Percentiles rank a stretch among this genome's conserved stretches.
Evolutionary conservation across 2,797 vertebrate genomes (phyloP).

Genomic region (Phrynocephalus vlangalii): DNA sequence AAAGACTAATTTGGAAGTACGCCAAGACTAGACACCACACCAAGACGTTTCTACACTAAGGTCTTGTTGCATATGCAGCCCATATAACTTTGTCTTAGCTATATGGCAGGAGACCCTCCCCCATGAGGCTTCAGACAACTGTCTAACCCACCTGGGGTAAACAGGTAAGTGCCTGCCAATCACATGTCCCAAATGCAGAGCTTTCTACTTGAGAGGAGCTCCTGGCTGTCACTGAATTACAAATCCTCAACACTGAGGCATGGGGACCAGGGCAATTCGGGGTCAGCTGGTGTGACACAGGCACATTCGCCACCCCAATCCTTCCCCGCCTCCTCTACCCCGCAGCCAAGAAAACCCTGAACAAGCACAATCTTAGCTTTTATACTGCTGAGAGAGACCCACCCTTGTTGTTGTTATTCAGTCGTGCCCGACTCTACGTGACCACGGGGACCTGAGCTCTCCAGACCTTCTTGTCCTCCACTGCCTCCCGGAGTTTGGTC

Average conservation of each 20-base stretch:
- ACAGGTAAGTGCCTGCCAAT: no score
- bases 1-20: not conserved
- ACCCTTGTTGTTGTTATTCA: no score
- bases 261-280: no score
- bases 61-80: not conserved
- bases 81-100: not conserved
- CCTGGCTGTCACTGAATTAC: no score
- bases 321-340: no score
- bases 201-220: not conserved
- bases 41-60: not conserved
- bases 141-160: not conserved
- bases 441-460: no score
- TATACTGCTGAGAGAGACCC: not conserved
- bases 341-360: not conserved
- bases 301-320: no score
- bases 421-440: no score
- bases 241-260: not conserved
- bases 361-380: not conserved
- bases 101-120: not conserved
- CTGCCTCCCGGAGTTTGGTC: no score
- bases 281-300: not conserved
- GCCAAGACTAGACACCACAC: not conserved
- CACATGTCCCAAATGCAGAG: not conserved
- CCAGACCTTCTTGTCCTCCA: no score
- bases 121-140: no score